Base-by-base conservation (phyloP, 2,113 vertebrate species). In the Hyperopisus bebe region DNA sequence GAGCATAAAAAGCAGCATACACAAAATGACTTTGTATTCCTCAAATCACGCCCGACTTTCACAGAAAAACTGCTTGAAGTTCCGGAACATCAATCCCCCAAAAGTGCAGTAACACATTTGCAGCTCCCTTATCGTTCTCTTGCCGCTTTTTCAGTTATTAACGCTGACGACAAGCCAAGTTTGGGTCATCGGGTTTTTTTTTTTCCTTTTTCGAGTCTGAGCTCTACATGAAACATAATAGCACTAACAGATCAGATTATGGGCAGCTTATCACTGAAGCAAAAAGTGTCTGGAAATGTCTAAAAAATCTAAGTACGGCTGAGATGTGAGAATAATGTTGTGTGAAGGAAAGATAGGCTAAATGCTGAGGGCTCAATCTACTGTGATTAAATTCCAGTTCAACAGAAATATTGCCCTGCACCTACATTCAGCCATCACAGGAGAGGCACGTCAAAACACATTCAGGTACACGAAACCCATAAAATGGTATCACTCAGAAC, bases 241-340 rank as follows among this genome's bases (percentile, higher is more conserved):
- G 90, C 53, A 84, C 88, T 44, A 27, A 91, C 86, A 39, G 74
- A 87, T 87, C 84, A 88, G 88, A 51, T n/a, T 27, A 50, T 58
- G 87, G 24, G 89, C 88, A 53, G 74, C 88, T 87, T 46, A 58
- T 86, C 85, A 42, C 24, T 44, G 89, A 86, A 77, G 70, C 24
- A 53, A 50, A 50, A 70, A 13, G 83, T 13, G n/a, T 3, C 11
- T 50, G 5, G 83, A 48, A 31, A 88, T 24, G 35, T 48, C 44
- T 39, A 58, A 53, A 50, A 82, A 62, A 77, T 86, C 47, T 46
- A 48, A 39, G 17, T 90, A 48, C 31, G 55, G 47, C 46, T 87
- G 31, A 27, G 24, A 77, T 50, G 47, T 86, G 24, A 9, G 44
- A 48, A 86, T 86, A 50, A 84, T 10, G 24, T 3, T 17, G 62